Evolutionary conservation across 2,888 invertebrate genomes (phyloP), one percentile per base, ranked within the genome.

Genomic region (Lacanobia wlatinum): DNA sequence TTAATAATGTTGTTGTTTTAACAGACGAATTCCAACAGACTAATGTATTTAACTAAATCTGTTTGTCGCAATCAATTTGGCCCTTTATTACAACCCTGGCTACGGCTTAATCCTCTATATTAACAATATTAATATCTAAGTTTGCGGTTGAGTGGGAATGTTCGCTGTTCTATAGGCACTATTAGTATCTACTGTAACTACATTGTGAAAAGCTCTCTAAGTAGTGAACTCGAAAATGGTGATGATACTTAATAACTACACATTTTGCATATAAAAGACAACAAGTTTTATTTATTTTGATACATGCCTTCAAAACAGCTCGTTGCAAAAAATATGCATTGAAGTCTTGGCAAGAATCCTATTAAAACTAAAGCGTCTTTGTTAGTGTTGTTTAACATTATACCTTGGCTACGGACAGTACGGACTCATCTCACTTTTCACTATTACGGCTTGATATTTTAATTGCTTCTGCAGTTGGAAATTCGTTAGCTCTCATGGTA

Each of bases 391-490:
- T 82, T 80, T 73, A 72, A 70, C 66, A 56, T 76, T 66, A 48
- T 65, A 62, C 70, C 59, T 70, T 63, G 63, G 72, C 76, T 73
- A 59, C 79, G 28, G 28, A 28, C 28, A 28, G 28, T 28, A 28
- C 28, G 63, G 64, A 70, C 63, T 84, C 83, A 66, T 82, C 78
- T 83, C 80, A 78, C 74, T 83, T 84, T 81, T 79, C 71, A 72
- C 74, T 55, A 70, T 82, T 78, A 77, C 14, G 56, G 78, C 71
- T 70, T 55, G 66, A 79, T 76, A 79, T 87, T 87, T 87, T 87
- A 88, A 89, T 89, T 87, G 87, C 78, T 80, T 86, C 70, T 86
- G 81, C 84, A 78, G 84, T 81, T 68, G 80, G 70, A 80, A 80
- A 85, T 85, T 84, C 73, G 80, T 84, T 75, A 78, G 76, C 82